Percentiles rank a stretch among this genome's conserved stretches.
These are phyloP conservation scores for Vanacampus margaritifer DNA, from an alignment of 2,113 vertebrate genomes.

Conservation along the genomic window DNA sequence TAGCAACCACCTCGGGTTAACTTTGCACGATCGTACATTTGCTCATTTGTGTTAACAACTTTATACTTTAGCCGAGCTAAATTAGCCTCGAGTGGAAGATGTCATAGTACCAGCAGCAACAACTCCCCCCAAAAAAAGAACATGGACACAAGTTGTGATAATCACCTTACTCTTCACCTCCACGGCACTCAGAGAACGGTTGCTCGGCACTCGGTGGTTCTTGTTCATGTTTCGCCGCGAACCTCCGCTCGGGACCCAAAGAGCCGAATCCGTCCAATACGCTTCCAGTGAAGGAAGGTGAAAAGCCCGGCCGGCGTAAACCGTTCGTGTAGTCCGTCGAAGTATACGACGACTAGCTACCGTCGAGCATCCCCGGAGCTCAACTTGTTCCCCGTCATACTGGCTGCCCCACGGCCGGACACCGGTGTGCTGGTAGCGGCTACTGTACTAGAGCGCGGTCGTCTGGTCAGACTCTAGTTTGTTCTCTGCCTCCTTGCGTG, in stretches of 20 bases:
- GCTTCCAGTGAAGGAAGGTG: not conserved
- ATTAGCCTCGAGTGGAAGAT: slow-evolving; percentile 31
- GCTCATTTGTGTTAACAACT: slow-evolving; percentile 13
- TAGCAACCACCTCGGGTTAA: slow-evolving; percentile 1
- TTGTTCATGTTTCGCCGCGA: slow-evolving; percentile 77
- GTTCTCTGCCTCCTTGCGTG: slow-evolving; percentile 3
- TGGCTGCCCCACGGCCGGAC: slow-evolving; percentile 11
- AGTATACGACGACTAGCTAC: slow-evolving; percentile 30
- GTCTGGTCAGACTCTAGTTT: not conserved
- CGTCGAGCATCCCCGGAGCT: slow-evolving; percentile 48
- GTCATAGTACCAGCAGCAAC: not conserved
- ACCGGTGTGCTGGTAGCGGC: not conserved
- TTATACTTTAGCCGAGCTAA: slow-evolving; percentile 55
- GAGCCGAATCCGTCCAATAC: not conserved
- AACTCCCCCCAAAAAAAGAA: not conserved
- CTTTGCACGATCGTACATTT: not conserved
- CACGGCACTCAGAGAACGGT: slow-evolving; percentile 72
- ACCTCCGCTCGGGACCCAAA: not conserved
- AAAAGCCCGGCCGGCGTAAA: not conserved
- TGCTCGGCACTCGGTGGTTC: slow-evolving; percentile 74
- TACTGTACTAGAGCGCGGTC: not conserved
- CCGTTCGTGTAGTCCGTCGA: slow-evolving; percentile 1
- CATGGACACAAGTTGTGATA: not conserved
- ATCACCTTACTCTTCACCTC: slow-evolving; percentile 81
- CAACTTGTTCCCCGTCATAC: slow-evolving; percentile 49